A percentile compares a stretch with the other conserved stretches of the same genome.
Evolutionary conservation across 1,140 invertebrate genomes (phyloP).

Genomic region (Drosophila orena): DNA sequence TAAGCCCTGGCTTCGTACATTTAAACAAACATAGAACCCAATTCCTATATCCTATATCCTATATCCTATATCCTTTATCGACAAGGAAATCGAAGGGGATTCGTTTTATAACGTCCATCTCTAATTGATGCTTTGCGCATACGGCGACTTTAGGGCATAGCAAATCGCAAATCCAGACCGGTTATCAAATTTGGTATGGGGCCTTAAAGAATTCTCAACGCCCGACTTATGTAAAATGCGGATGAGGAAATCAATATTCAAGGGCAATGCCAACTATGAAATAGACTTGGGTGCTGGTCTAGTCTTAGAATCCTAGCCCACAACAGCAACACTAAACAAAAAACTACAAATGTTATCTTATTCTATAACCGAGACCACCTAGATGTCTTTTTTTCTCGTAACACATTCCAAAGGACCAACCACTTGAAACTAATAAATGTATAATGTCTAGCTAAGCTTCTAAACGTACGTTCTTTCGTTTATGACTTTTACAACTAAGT

Average conservation of each 20-base stretch:
- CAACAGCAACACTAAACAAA: neutral
- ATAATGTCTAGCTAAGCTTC: conserved; percentile 24
- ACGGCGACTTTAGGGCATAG: conserved; percentile 9
- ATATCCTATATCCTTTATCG: conserved; percentile 1
- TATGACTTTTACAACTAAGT: conserved; percentile 37
- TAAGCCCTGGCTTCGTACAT: neutral
- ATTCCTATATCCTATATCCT: conserved; percentile 10
- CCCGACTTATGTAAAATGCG: conserved; percentile 17
- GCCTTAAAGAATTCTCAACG: conserved; percentile 7
- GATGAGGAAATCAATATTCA: conserved; percentile 27
- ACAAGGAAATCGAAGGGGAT: conserved; percentile 4
- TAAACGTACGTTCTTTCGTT: conserved; percentile 33
- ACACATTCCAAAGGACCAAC: conserved; percentile 82
- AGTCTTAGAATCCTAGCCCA: conserved; percentile 15
- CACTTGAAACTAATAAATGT: conserved; percentile 22
- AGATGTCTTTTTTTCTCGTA: conserved; percentile 60
- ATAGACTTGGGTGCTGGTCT: conserved; percentile 15
- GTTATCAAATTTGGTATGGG: conserved; percentile 21
- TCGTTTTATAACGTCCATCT: conserved; percentile 1
- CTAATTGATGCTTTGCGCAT: conserved; percentile 8
- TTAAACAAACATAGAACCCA: neutral
- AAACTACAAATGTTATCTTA: conserved; percentile 14
- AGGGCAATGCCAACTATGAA: conserved; percentile 40
- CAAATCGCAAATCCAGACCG: conserved; percentile 9
- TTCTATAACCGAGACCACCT: conserved; percentile 46